These are phyloP conservation scores for Alviniconcha strummeri DNA, from an alignment of 2,888 invertebrate species.

Conservation along the genomic window DNA sequence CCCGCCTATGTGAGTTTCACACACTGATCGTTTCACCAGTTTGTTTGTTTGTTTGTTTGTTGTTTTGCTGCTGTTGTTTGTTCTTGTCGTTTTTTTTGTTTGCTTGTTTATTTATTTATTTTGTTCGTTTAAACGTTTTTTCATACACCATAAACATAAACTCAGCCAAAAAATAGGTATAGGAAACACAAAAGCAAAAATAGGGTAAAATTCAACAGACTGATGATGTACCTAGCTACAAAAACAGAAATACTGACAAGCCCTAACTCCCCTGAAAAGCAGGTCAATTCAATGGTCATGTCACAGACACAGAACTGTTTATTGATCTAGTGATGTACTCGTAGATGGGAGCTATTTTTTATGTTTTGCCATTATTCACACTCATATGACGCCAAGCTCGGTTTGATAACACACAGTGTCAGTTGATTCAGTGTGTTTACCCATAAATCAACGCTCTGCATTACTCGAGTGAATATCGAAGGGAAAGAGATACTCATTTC, in stretches of 20 bases:
- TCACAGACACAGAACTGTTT: too few relatives aligned
- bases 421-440: neutral
- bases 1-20: constrained; percentile 54
- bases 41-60: neutral
- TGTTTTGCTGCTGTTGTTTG: neutral
- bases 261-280: too few relatives aligned
- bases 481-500: constrained; percentile 21
- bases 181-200: too few relatives aligned
- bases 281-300: too few relatives aligned
- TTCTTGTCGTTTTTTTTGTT: neutral
- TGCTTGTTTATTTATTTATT: neutral
- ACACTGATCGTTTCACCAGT: neutral
- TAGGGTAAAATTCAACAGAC: too few relatives aligned
- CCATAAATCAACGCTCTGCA: neutral
- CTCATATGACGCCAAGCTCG: neutral
- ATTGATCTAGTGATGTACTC: too few relatives aligned
- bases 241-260: too few relatives aligned
- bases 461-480: neutral
- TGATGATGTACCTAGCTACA: too few relatives aligned
- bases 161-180: too few relatives aligned
- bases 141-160: too few relatives aligned
- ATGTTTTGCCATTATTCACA: neutral
- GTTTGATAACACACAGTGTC: constrained; percentile 4
- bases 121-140: too few relatives aligned
- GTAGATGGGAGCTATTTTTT: too few relatives aligned